Base-by-base conservation (phyloP, 1,140 invertebrate genomes). In the Parapsyche elsis region DNA sequence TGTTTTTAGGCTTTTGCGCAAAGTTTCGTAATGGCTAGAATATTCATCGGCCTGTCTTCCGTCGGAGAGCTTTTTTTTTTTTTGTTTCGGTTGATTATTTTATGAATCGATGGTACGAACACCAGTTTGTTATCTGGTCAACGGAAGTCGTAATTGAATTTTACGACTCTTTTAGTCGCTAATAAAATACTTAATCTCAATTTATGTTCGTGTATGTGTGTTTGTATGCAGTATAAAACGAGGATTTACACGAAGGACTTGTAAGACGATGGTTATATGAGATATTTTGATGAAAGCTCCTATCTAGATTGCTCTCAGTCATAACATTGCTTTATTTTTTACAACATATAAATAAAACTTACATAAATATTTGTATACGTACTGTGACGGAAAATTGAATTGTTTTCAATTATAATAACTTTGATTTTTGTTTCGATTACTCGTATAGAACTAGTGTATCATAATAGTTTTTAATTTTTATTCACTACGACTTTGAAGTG, bases 91-190 rank as follows among this genome's bases (percentile, higher is more conserved):
- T 23, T 21, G n/a, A 21, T 61, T 61, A 21, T 61, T 61, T 19
- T 53, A 14, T n/a, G 49, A 53, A 53, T 53, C 59, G 21, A 61
- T 61, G 59, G 19, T 16, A 23, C 21, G 59, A 19, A 53, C 49
- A 19, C 16, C 16, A 53, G 49, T 16, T 61, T 23, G 59, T 21
- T 53, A 53, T 53, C 9, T 19, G 59, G 21, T 21, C 21, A 23
- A 23, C 59, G n/a, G 21, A 23, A 61, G 59, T 21, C 19, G n/a
- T 61, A 23, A 61, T 61, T 61, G 59, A 61, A 61, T 61, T 61
- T 61, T 10, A 23, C 21, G 21, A 61, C 59, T 61, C 9, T 61
- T 61, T 16, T 23, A 61, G 21, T 23, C 9, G n/a, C 9, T 61
- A 23, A 61, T 23, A 61, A 61, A 61, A 61, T 23, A 61, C 9